Percentiles rank a stretch among this genome's conserved stretches.
phyloP scores from a whole-genome alignment of 64 coral and sea anemone species.

The Montipora capricornis region DNA sequence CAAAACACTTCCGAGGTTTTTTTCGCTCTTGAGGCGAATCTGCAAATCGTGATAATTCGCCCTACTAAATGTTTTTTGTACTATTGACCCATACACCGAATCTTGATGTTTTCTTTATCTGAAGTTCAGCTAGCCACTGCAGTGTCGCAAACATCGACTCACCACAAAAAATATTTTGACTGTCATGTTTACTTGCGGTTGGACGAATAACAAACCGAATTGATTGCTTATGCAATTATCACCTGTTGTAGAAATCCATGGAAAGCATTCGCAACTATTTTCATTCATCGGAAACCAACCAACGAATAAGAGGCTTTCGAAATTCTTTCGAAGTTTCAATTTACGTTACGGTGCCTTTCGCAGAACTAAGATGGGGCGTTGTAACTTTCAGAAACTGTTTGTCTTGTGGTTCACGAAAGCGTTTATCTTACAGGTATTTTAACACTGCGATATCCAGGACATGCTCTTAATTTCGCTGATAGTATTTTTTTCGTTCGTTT shows the following conservation, averaged over 20 bases:
- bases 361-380: not conserved
- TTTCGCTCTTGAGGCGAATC: no score
- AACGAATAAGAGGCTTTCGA: not conserved
- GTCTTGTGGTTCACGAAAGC: not conserved
- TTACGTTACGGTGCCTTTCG: not conserved
- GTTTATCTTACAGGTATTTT: slow-evolving; percentile 30
- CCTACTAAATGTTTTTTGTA: no score
- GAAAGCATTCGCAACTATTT: slow-evolving; percentile 1
- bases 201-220: not conserved
- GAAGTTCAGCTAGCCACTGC: no score
- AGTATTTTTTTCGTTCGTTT: not conserved
- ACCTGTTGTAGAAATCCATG: not conserved
- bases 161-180: not conserved
- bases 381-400: not conserved
- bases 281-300: not conserved
- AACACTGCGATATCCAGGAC: not conserved
- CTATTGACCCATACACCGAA: no score
- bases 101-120: no score
- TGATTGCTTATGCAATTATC: not conserved
- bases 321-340: not conserved
- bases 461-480: not conserved
- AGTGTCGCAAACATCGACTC: not conserved
- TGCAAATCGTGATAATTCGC: no score
- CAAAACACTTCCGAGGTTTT: no score
- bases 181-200: slow-evolving; percentile 16